A percentile compares a stretch with the other conserved stretches of the same genome.
These are phyloP conservation scores for Bubo scandiacus DNA, from an alignment of 2,113 vertebrate genomes.

Conservation along the genomic window DNA sequence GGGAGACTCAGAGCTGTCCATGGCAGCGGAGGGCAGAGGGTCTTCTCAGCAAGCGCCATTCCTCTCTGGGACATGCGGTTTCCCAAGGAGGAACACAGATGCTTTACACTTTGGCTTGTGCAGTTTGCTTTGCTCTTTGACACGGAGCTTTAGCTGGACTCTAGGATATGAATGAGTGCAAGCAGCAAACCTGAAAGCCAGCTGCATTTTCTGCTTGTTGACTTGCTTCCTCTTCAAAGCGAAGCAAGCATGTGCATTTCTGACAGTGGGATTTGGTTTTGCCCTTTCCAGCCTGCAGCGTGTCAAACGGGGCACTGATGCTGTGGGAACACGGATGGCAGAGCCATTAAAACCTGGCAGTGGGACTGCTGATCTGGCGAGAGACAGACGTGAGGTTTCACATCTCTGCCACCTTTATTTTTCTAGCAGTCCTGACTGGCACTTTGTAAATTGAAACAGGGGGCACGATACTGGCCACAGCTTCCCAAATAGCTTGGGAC, in stretches of 20 bases:
- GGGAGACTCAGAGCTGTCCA: not conserved
- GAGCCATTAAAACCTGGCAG: not conserved
- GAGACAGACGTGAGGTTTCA: not conserved
- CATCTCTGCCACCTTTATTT: not conserved
- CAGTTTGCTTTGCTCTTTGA: not conserved
- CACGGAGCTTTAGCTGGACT: not conserved
- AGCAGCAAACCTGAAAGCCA: not conserved
- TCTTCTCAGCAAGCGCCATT: not conserved
- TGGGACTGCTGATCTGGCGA: fast-evolving
- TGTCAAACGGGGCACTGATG: not conserved
- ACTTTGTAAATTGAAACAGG: not conserved
- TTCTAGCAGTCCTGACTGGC: not conserved
- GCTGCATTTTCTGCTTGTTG: not conserved
- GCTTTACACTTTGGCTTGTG: not conserved
- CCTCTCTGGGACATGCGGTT: not conserved
- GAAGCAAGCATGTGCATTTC: not conserved
- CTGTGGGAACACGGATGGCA: not conserved
- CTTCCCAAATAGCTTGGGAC: not conserved
- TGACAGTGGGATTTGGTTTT: not conserved
- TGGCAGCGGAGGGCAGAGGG: not conserved
- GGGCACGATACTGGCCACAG: not conserved
- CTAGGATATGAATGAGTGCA: not conserved
- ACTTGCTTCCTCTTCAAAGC: not conserved
- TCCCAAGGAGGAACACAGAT: not conserved
- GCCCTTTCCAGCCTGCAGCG: not conserved